Percentiles rank a stretch among this genome's conserved stretches.
Conservation (phyloP, 2,888 invertebrate genomes). For the Phyllotreta striolata region DNA sequence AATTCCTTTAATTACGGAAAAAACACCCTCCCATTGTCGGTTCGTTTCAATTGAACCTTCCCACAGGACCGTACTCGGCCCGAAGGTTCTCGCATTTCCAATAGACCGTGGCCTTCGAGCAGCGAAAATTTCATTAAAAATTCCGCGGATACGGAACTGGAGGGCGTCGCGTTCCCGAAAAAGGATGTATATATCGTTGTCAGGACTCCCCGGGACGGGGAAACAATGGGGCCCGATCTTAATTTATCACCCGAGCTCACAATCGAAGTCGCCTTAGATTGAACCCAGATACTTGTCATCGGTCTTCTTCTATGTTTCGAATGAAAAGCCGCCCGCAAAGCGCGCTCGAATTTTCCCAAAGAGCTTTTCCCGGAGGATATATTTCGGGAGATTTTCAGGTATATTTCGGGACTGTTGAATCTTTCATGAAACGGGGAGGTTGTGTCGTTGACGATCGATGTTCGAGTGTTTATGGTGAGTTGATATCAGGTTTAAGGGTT, state of each 20-base stretch:
- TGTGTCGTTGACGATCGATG: background rate
- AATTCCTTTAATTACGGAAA: slow-evolving; percentile 57
- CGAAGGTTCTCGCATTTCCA: background rate
- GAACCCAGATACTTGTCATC: slow-evolving; percentile 59
- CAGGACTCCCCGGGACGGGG: slow-evolving; percentile 56
- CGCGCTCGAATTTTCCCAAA: slow-evolving; percentile 35
- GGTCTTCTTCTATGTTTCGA: slow-evolving; percentile 50
- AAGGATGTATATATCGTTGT: slow-evolving; percentile 56
- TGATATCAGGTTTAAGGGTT: too few species aligned
- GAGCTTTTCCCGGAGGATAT: slow-evolving; percentile 34
- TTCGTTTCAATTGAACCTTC: slow-evolving; percentile 58
- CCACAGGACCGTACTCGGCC: slow-evolving; percentile 32
- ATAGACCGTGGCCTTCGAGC: background rate
- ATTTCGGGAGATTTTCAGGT: slow-evolving; percentile 43
- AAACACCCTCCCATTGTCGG: slow-evolving; percentile 55
- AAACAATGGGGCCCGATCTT: slow-evolving; percentile 59
- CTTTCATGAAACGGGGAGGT: slow-evolving; percentile 36
- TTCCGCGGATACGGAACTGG: slow-evolving; percentile 4
- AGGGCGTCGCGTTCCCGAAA: background rate
- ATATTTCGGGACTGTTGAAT: slow-evolving; percentile 45
- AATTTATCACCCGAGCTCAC: slow-evolving; percentile 61
- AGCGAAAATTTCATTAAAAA: background rate
- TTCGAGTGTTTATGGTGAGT: background rate
- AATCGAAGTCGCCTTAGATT: slow-evolving; percentile 59
- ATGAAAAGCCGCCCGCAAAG: slow-evolving; percentile 41